Conservation (phyloP, 2,113 vertebrate species). For the Ranitomeya variabilis region DNA sequence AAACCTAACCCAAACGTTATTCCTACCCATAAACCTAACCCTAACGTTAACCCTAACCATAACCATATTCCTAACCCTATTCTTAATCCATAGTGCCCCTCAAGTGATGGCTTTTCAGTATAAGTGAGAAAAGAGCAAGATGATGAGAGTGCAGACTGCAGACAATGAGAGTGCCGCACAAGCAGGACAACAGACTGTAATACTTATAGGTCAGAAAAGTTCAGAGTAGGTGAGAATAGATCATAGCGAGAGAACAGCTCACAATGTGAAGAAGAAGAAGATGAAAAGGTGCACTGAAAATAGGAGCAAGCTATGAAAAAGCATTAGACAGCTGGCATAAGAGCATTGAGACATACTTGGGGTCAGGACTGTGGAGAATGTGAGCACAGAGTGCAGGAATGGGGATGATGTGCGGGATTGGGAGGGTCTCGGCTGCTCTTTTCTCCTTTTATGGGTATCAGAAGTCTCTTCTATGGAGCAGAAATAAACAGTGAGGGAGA, state of each 20-base stretch:
- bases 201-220: too few species aligned
- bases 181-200: too few species aligned
- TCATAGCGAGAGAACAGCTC: neutral
- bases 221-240: neutral
- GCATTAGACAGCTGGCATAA: neutral
- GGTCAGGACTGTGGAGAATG: conserved; percentile 9
- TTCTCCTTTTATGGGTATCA: conserved; percentile 52
- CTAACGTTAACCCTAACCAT: too few species aligned
- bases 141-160: too few species aligned
- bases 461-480: conserved; percentile 29
- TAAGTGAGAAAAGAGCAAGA: too few species aligned
- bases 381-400: conserved; percentile 16
- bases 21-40: too few species aligned
- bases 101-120: too few species aligned
- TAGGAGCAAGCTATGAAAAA: neutral
- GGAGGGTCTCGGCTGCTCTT: conserved; percentile 4
- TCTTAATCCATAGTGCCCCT: too few species aligned
- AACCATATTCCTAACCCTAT: too few species aligned
- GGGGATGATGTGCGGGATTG: conserved; percentile 10
- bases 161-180: too few species aligned
- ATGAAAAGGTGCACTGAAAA: neutral
- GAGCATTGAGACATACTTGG: conserved; percentile 15
- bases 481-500: conserved; percentile 21
- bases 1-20: too few species aligned
- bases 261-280: neutral